Conservation (phyloP, 1,140 invertebrate species). For the Drosophila pachea region DNA sequence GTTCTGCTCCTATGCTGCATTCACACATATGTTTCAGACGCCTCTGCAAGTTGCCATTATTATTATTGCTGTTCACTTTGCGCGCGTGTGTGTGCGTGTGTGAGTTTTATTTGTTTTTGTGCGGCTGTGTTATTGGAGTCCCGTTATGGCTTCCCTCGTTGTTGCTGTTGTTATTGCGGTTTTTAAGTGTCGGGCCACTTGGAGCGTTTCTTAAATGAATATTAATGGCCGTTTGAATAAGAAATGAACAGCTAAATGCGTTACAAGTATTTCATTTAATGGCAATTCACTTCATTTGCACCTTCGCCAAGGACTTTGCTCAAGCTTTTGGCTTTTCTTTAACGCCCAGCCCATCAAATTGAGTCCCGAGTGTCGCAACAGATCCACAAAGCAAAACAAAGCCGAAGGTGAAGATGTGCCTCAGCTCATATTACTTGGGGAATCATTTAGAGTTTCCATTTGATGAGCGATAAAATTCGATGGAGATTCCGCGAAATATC, state of each 20-base stretch:
- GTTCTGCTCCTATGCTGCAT: not conserved
- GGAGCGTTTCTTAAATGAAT: slow-evolving; percentile 53
- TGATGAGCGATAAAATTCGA: not conserved
- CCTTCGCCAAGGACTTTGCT: not conserved
- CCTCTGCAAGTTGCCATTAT: slow-evolving; percentile 5
- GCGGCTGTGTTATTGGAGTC: slow-evolving; percentile 34
- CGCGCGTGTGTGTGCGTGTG: slow-evolving; percentile 18
- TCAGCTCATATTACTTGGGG: slow-evolving; percentile 11
- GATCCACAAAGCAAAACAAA: not conserved
- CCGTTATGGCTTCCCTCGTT: slow-evolving; percentile 39
- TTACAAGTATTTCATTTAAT: slow-evolving; percentile 18
- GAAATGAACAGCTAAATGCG: slow-evolving; percentile 53
- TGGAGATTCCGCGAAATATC: slow-evolving; percentile 5
- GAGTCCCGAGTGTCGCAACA: not conserved
- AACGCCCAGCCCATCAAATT: too few species aligned
- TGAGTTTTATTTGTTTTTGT: slow-evolving; percentile 25
- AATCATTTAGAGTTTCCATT: slow-evolving; percentile 18
- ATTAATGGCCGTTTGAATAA: slow-evolving; percentile 64
- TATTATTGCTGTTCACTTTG: slow-evolving; percentile 54
- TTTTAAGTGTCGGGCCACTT: slow-evolving; percentile 66
- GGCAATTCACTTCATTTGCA: slow-evolving; percentile 3
- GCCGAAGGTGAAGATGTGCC: not conserved
- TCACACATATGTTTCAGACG: slow-evolving; percentile 62
- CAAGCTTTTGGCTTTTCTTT: too few species aligned
- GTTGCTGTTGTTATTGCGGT: slow-evolving; percentile 49